Percentiles rank a stretch among this genome's conserved stretches.
Evolutionary conservation across 2,113 vertebrate species (phyloP).

Genomic region (Anseranas semipalmata): DNA sequence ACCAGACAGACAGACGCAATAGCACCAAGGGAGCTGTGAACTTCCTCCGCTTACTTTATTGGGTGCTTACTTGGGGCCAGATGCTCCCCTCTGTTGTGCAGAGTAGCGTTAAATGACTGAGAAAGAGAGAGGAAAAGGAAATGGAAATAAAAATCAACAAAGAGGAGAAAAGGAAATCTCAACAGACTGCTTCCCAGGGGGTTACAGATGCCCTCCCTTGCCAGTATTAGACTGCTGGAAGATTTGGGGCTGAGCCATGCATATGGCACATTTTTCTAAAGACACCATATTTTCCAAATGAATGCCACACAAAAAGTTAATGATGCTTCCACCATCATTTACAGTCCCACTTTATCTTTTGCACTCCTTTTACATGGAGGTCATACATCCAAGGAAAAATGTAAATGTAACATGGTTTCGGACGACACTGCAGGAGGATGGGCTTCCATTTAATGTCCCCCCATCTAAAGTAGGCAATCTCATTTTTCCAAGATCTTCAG

Average conservation of each 20-base stretch:
- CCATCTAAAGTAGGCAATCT: neutral
- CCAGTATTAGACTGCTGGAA: neutral
- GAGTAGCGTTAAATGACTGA: slow-evolving; percentile 20
- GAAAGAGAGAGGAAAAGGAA: slow-evolving; percentile 53
- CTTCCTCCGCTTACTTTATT: slow-evolving; percentile 58
- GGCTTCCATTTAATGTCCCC: neutral
- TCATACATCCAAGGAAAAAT: neutral
- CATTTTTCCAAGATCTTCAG: neutral
- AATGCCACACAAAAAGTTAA: neutral
- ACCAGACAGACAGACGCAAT: slow-evolving; percentile 52
- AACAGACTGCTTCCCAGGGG: neutral
- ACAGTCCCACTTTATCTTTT: neutral
- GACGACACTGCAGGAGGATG: neutral
- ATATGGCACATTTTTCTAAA: neutral
- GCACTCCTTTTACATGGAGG: neutral
- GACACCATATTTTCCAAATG: neutral
- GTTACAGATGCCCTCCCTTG: neutral
- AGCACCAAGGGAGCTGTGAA: slow-evolving; percentile 61
- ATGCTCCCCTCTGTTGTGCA: slow-evolving; percentile 46
- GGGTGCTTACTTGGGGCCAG: slow-evolving; percentile 63
- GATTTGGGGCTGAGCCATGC: neutral
- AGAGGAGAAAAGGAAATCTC: slow-evolving; percentile 41
- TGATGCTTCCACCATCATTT: neutral
- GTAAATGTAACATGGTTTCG: neutral
- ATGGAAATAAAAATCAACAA: slow-evolving; percentile 47